Conservation (phyloP, 2,113 vertebrate genomes). For the Nothoprocta perdicaria region DNA sequence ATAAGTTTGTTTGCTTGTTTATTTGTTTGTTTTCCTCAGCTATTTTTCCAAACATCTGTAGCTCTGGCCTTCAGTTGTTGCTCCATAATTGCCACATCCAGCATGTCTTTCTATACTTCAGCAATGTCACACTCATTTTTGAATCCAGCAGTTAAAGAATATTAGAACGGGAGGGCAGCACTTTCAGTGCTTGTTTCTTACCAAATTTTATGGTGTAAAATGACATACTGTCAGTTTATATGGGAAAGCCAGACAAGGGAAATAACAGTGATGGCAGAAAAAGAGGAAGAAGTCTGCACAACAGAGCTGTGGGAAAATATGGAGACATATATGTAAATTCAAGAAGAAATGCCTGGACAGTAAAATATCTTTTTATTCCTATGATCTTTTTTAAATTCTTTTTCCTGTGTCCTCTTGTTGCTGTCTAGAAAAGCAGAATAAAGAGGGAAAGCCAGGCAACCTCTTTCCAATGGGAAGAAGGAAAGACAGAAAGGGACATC, state of each 20-base stretch:
- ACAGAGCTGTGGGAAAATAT: not conserved
- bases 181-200: not conserved
- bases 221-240: not conserved
- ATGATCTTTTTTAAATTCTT: not conserved
- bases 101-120: not conserved
- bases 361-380: not conserved
- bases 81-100: not conserved
- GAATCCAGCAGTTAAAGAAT: not conserved
- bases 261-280: not conserved
- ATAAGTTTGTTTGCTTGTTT: not conserved
- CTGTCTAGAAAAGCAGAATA: not conserved
- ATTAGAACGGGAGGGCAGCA: not conserved
- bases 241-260: not conserved
- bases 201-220: not conserved
- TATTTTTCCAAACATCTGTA: not conserved
- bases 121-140: not conserved
- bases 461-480: not conserved
- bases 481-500: not conserved
- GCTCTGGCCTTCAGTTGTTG: not conserved
- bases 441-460: not conserved
- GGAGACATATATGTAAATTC: not conserved
- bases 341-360: not conserved
- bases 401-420: not conserved
- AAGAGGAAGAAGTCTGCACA: not conserved
- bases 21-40: too few relatives aligned